phyloP scores from a whole-genome alignment of 2,797 vertebrate genomes.

The Hapalemur alaotrensis region DNA sequence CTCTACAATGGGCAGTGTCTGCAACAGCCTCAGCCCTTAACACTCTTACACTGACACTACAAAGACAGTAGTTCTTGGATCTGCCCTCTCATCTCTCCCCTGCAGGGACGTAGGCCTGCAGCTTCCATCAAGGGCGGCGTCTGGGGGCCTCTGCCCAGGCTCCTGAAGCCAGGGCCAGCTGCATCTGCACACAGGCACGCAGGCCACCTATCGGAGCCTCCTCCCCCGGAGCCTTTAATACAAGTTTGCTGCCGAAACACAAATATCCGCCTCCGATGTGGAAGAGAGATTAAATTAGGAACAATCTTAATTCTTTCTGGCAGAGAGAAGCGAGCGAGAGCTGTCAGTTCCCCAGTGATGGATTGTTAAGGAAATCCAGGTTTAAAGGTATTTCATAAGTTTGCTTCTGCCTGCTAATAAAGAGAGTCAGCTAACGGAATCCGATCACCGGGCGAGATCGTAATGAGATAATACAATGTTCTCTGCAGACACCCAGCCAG shows the following conservation, averaged over 20 bases:
- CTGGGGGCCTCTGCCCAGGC: neutral
- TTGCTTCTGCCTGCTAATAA: constrained; percentile 73
- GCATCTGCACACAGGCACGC: rapidly evolving
- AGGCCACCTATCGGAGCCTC: neutral
- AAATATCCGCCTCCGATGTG: constrained; percentile 49
- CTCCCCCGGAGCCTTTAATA: neutral
- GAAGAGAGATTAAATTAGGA: constrained; percentile 77
- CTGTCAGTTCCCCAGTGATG: constrained; percentile 74
- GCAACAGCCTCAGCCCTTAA: neutral
- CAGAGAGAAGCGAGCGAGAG: constrained; percentile 64
- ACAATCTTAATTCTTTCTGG: constrained; percentile 75
- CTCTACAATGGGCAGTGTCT: neutral
- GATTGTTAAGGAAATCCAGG: constrained; percentile 70
- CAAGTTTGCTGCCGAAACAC: constrained; percentile 59
- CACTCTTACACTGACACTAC: neutral
- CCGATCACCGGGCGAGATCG: constrained; percentile 58
- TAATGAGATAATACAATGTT: constrained; percentile 62
- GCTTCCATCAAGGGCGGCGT: neutral
- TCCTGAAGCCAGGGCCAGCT: neutral
- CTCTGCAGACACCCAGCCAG: constrained; percentile 64
- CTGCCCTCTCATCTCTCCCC: neutral
- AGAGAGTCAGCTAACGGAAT: constrained; percentile 70
- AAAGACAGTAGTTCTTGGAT: neutral
- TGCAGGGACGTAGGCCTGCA: neutral
- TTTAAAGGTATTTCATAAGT: constrained; percentile 76